Evolutionary conservation across 2,888 invertebrate genomes (phyloP).

Genomic region (Pyrochroa serraticornis): DNA sequence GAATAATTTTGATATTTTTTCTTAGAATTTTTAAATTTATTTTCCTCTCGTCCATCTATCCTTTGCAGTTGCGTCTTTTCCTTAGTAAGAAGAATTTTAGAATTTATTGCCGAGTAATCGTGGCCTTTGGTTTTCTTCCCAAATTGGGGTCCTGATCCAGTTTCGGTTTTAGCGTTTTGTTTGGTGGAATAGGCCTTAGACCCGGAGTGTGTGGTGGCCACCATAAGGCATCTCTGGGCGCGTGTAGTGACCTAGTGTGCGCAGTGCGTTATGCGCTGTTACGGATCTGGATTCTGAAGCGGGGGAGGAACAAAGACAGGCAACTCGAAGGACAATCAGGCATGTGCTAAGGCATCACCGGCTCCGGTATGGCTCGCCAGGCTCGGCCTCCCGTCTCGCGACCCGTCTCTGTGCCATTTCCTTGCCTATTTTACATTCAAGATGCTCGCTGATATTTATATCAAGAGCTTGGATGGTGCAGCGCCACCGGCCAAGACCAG

Average conservation of each 20-base stretch:
- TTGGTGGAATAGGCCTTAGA: slow-evolving; percentile 33
- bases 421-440: slow-evolving; percentile 48
- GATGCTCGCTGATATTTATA: slow-evolving; percentile 44
- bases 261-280: slow-evolving; percentile 50
- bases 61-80: no score
- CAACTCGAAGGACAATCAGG: slow-evolving; percentile 37
- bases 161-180: background rate
- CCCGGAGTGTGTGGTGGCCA: slow-evolving; percentile 24
- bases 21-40: no score
- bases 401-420: slow-evolving; percentile 41
- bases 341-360: slow-evolving; percentile 43
- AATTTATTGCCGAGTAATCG: no score
- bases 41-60: no score
- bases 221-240: slow-evolving; percentile 32
- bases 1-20: no score
- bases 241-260: slow-evolving; percentile 50
- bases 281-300: slow-evolving; percentile 40
- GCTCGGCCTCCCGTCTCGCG: slow-evolving; percentile 44
- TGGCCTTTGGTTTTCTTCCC: no score
- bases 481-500: no score
- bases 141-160: no score
- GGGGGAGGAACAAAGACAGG: slow-evolving; percentile 49
- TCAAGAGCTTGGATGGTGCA: slow-evolving; percentile 35
- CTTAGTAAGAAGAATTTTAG: no score
- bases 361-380: slow-evolving; percentile 38